Percentiles rank a stretch among this genome's conserved stretches.
phyloP scores from a whole-genome alignment of 2,888 invertebrate genomes.

The Timema podura region DNA sequence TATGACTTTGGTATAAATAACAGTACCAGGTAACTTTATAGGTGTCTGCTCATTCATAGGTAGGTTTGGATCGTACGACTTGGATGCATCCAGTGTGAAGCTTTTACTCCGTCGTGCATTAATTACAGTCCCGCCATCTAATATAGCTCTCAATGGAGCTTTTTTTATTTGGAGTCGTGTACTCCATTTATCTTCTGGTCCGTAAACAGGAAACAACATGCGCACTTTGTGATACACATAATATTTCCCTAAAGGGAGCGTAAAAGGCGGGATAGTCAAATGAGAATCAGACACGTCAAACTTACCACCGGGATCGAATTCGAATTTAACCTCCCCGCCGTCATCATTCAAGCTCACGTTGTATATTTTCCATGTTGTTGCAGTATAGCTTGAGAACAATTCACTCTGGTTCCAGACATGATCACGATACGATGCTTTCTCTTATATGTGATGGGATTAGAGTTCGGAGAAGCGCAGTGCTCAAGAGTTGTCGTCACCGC shows the following conservation, averaged over 20 bases:
- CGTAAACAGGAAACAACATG: neutral
- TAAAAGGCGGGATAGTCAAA: neutral
- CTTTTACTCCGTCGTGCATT: neutral
- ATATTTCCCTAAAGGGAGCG: neutral
- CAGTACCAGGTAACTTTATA: neutral
- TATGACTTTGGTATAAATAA: neutral
- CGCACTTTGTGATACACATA: neutral
- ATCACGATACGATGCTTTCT: neutral
- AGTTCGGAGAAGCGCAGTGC: neutral
- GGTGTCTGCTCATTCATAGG: neutral
- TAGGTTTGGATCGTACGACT: slow-evolving; percentile 6
- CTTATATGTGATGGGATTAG: neutral
- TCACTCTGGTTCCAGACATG: neutral
- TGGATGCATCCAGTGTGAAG: neutral
- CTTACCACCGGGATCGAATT: neutral
- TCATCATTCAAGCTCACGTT: neutral
- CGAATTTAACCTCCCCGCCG: neutral
- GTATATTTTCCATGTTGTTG: neutral
- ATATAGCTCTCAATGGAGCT: slow-evolving; percentile 1
- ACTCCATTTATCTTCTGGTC: too few species aligned
- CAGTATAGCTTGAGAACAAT: neutral
- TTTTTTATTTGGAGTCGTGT: neutral
- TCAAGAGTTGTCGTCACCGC: neutral
- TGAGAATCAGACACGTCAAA: neutral
- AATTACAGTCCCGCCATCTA: neutral